phyloP scores from a whole-genome alignment of 2,113 vertebrate genomes.

The Galemys pyrenaicus region DNA sequence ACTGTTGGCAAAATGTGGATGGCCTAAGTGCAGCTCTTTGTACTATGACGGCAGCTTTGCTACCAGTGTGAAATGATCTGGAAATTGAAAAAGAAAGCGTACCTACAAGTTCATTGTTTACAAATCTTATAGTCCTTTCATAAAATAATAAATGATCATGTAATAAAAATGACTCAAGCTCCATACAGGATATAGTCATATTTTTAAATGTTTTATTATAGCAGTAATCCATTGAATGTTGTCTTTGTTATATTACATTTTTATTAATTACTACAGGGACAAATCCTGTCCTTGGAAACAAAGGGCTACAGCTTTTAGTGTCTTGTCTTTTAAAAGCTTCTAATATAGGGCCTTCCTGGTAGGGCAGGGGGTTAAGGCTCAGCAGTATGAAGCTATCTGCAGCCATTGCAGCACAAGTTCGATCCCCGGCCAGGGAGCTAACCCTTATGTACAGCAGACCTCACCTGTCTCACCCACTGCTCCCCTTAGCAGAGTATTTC shows the following conservation, averaged over 20 bases:
- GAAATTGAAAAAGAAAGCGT: background rate
- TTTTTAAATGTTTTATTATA: conserved; percentile 26
- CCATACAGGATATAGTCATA: background rate
- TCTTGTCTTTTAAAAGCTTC: background rate
- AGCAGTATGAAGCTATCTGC: too few species aligned
- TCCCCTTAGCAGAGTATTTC: too few species aligned
- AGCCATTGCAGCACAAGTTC: too few species aligned
- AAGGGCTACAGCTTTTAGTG: background rate
- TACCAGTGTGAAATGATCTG: background rate
- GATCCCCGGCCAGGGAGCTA: too few species aligned
- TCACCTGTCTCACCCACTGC: too few species aligned
- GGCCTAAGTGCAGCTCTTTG: background rate
- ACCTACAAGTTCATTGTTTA: background rate
- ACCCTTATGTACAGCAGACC: too few species aligned
- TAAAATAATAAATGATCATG: background rate
- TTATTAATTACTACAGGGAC: background rate
- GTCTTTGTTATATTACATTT: background rate
- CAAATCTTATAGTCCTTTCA: background rate
- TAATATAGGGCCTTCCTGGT: too few species aligned
- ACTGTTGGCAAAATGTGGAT: background rate
- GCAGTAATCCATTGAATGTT: background rate
- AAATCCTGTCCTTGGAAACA: background rate
- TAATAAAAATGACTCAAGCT: background rate
- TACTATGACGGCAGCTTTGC: background rate
- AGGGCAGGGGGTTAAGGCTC: too few species aligned